Base-by-base conservation (phyloP, 2,113 vertebrate species). In the Dunckerocampus dactyliophorus region DNA sequence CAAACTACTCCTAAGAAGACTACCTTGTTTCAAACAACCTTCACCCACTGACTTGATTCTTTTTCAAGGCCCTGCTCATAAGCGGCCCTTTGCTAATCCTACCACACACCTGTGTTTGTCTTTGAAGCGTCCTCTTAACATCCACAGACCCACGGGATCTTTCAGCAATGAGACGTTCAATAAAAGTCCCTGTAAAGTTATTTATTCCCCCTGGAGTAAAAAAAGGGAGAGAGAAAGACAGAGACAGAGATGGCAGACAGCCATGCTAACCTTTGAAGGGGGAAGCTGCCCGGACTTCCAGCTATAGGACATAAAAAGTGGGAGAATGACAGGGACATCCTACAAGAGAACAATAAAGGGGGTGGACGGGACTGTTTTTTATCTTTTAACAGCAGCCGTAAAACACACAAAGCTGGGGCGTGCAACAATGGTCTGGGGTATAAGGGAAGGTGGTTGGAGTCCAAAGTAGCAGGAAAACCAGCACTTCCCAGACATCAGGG, bases 381-480 rank as follows among this genome's bases (percentile, higher is more conserved):
- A 89, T 90, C 88, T 90, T 43, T 86, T 87, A 89, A 89, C 84
- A 85, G 86, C 87, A 87, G 86, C 87, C 82, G 77, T 89, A 90
- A 89, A 89, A 88, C 74, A 88, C 78, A 88, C 83, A 83, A 81
- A 86, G 77, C 79, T 85, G 78, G 76, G 80, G 75, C 77, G 71
- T 77, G 76, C 80, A 86, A 90, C 85, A 90, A 89, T 88, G 79
- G 81, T 79, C 82, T 65, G 47, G 64, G 72, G 81, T 73, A 19
- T 10, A 80, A 69, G 83, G 84, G 75, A 77, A 67, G 78, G 74
- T 75, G 76, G 79, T 77, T 76, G 47, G 72, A 83, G 84, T 74
- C 74, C 74, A 82, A 42, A 80, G 81, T 73, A 84, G 80, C 84
- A 90, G 87, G 88, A 90, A 90, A 82, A 87, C 85, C 81, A 81